These are phyloP conservation scores for Poecilus cupreus DNA, from an alignment of 2,888 invertebrate genomes.

Conservation along the genomic window DNA sequence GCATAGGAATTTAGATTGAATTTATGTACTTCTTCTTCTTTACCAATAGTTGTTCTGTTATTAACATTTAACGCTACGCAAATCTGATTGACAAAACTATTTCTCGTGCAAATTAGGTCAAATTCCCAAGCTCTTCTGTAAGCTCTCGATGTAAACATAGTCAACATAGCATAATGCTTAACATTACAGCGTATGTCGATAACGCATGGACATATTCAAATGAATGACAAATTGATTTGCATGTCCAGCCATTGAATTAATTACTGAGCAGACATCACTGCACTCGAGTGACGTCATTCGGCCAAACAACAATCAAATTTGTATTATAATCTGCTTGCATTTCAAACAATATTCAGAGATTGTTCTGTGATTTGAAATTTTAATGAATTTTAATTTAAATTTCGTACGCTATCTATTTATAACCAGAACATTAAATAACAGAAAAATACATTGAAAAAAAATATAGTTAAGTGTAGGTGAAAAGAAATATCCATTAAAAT, in stretches of 20 bases:
- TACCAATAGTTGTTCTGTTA: no score
- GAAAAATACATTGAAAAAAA: not conserved
- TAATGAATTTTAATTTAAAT: not conserved
- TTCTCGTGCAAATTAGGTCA: slow-evolving; percentile 23
- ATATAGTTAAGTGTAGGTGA: not conserved
- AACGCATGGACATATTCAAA: not conserved
- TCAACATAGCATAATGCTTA: not conserved
- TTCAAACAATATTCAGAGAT: not conserved
- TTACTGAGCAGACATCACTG: slow-evolving; percentile 18
- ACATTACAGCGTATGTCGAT: not conserved
- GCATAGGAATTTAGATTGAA: no score
- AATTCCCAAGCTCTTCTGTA: slow-evolving; percentile 8
- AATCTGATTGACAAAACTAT: slow-evolving; percentile 7
- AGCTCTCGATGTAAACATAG: slow-evolving; percentile 23
- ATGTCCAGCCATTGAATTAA: slow-evolving; percentile 40
- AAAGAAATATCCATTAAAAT: not conserved
- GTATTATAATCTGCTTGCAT: slow-evolving; percentile 1
- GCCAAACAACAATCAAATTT: slow-evolving; percentile 4
- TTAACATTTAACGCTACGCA: no score
- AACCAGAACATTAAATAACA: not conserved
- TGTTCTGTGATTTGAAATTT: not conserved
- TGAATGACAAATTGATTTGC: slow-evolving; percentile 44
- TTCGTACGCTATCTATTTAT: no score
- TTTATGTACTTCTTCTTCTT: no score
- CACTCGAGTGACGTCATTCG: slow-evolving; percentile 6